Evolutionary conservation across 2,113 vertebrate species (phyloP), one percentile per base, ranked within the genome.

Genomic region (Phoenicopterus ruber): DNA sequence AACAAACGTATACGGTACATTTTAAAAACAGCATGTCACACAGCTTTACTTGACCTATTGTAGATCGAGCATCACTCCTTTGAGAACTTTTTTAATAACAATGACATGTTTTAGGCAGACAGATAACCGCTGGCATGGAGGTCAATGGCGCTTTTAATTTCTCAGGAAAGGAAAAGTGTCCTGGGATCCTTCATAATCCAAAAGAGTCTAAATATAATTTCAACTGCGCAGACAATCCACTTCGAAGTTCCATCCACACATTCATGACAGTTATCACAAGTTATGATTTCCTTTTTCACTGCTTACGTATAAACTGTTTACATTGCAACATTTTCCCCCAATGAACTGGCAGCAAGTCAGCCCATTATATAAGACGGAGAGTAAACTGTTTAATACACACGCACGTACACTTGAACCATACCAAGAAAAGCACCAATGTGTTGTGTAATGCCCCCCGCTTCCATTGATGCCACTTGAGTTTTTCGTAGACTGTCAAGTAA

Each of bases 401-500:
- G 42, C 54, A 40, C 1, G 1, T 0, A 20, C 46, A 20, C 67
- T 36, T 9, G 55, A 61, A 12, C 38, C 97, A 57, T 98, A 99
- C 99, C 99, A 65, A 98, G 98, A 91, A 99, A 99, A 65, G 99
- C 99, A 69, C 99, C 99, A 4, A 99, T 99, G 95, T 99, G 99
- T 13, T 99, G 99, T 1, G 99, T 99, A 94, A 99, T 99, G 95
- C 99, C 99, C 90, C 99, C 99, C 46, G 98, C 98, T 90, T 99
- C 99, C 83, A 91, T 98, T 2, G 98, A 93, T 1, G 97, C 99
- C 77, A 99, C 97, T 17, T 99, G 99, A 82, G 98, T 99, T 98
- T 98, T 99, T 88, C 99, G 97, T 38, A 99, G 97, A 49, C 98
- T 98, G 98, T 99, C 99, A 84, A 99, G 98, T 57, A 99, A 97